Evolutionary conservation across 2,888 invertebrate genomes (phyloP), one percentile per base, ranked within the genome.

Genomic region (Hipparchia semele): DNA sequence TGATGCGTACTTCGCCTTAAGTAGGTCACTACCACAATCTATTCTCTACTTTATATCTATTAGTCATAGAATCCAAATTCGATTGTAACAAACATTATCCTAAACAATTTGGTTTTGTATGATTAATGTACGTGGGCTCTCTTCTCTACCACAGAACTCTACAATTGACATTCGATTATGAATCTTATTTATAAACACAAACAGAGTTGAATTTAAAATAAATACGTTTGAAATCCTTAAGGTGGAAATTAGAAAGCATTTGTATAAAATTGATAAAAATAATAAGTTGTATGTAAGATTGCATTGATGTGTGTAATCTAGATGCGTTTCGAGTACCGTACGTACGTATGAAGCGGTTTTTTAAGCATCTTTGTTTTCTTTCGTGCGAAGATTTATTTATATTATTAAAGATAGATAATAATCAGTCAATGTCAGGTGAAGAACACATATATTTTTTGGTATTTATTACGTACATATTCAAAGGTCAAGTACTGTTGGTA

Each of bases 91-190:
- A 76, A 70, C 75, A 79, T 80, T 83, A 85, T 87, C 86, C 89
- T 84, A 88, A 91, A 91, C 91, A 90, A 91, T 92, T 93, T 88
- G 85, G 85, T 87, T 89, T 87, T 84, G 84, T 87, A 92, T 93
- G 93, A 93, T 93, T 93, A 90, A 93, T 93, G 93, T 87, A 85
- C 85, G 84, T 66, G 71, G 62, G 68, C 86, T 87, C 82, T 85
- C 84, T 85, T 84, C 84, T 84, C 73, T 78, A 80, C 83, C 83
- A 83, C 81, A 83, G 81, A 78, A 76, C 73, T 78, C 76, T 61
- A 12, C 2, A 13, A 13, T 6, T 33, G 60, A 69, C 65, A 71
- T 77, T 76, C 73, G 64, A 83, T 80, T 80, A 78, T 74, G 53
- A 76, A 79, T 83, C 79, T 75, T 83, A 79, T 78, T 5, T 0